Evolutionary conservation across 2,888 invertebrate species (phyloP), one percentile per base, ranked within the genome.

Genomic region (Cyclophora punctaria): DNA sequence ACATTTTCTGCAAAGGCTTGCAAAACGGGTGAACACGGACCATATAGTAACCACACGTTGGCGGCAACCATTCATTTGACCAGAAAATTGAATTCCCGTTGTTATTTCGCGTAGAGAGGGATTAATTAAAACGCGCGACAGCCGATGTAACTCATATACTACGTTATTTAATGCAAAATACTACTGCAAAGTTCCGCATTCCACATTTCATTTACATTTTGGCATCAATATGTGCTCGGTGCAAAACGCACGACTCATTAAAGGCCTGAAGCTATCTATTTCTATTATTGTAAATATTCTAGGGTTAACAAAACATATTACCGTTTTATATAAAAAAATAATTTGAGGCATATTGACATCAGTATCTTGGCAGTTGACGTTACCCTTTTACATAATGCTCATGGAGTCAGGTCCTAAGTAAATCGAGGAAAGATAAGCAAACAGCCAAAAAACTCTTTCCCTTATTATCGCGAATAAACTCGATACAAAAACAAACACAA

Each of bases 1-100:
- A 20, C 20, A 20, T 20, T 20, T 20, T 20, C 20, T 20, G 20
- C 20, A 20, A 20, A 20, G 20, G 20, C 20, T 20, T 20, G 20
- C 20, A 37, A 41, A 52, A 52, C 47, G 47, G 7, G 7, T 5
- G 46, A 50, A 48, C 46, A 45, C 50, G 47, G 34, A 46, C 51
- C 51, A 45, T 48, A 49, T 49, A 48, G 61, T 58, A 61, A 57
- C 67, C 64, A 62, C 65, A 61, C 69, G 63, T 67, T 67, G 62
- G 60, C 60, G 61, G 67, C 63, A 62, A 60, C 69, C 66, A 74
- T 66, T 69, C 74, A 73, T 77, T 80, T 77, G 68, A 71, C 67
- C 75, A 78, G 79, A 78, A 83, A 83, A 82, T 83, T 80, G 74
- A 77, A 78, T 79, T 69, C 61, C 58, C 71, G 63, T 67, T 75